Evolutionary conservation across 2,797 vertebrate genomes (phyloP).

Genomic region (Pseudochirops corinnae): DNA sequence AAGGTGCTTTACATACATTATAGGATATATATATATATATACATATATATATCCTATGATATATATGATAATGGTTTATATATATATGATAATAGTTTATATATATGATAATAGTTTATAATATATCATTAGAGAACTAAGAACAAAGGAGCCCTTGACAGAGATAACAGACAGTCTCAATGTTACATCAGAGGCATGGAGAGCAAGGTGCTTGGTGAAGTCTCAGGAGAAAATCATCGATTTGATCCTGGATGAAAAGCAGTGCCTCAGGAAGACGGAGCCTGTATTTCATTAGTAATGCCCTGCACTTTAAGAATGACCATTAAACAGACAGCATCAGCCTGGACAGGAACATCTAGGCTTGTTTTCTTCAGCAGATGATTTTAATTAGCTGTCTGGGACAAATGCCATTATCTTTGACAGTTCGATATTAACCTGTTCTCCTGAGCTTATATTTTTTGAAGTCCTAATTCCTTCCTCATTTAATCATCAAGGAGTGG

Average conservation of each 20-base stretch:
- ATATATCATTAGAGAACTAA: neutral
- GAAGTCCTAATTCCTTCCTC: neutral
- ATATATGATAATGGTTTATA: no score
- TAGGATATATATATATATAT: no score
- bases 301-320: neutral
- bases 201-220: neutral
- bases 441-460: neutral
- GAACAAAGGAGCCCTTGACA: neutral
- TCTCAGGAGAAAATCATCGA: neutral
- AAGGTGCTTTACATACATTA: no score
- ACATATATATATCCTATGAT: no score
- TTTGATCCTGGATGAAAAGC: neutral
- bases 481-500: neutral
- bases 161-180: neutral
- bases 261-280: neutral
- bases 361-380: neutral
- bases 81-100: no score
- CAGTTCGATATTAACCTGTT: constrained; percentile 16
- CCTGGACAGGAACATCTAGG: neutral
- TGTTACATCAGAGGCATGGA: neutral
- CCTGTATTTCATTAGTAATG: neutral
- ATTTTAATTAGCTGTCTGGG: constrained; percentile 10
- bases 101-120: no score
- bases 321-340: neutral
- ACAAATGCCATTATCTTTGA: constrained; percentile 23